phyloP scores from a whole-genome alignment of 2,888 invertebrate genomes.

The Melinaea menophilus region DNA sequence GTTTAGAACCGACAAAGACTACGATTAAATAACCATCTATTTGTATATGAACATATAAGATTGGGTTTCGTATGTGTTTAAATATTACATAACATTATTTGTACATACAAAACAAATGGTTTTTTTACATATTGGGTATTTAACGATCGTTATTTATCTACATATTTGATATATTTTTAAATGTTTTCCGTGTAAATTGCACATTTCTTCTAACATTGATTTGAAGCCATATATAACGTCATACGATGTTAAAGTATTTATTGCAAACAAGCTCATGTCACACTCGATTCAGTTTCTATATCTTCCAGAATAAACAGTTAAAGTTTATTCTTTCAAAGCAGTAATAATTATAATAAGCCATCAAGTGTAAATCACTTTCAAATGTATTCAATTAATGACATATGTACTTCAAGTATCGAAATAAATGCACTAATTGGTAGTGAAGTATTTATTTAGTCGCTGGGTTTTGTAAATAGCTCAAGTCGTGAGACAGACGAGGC shows the following conservation, averaged over 20 bases:
- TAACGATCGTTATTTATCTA: no score
- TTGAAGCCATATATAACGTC: slow-evolving; percentile 23
- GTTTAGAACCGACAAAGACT: slow-evolving; percentile 25
- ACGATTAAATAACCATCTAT: slow-evolving; percentile 9
- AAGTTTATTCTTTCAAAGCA: slow-evolving; percentile 12
- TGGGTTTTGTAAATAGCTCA: slow-evolving; percentile 45
- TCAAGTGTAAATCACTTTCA: background rate
- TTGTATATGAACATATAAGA: background rate
- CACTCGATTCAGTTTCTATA: slow-evolving; percentile 27
- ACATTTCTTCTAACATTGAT: slow-evolving; percentile 15
- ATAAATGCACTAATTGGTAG: slow-evolving; percentile 34
- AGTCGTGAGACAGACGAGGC: slow-evolving; percentile 73
- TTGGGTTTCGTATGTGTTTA: slow-evolving; percentile 1
- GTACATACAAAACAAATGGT: no score
- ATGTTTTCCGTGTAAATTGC: background rate
- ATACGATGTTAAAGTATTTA: slow-evolving; percentile 20
- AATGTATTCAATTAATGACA: background rate
- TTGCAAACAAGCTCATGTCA: slow-evolving; percentile 27
- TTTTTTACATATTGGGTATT: no score
- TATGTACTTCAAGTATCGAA: no score
- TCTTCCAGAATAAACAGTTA: slow-evolving; percentile 16
- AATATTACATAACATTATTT: background rate
- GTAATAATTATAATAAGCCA: background rate
- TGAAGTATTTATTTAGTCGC: slow-evolving; percentile 36
- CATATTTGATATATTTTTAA: no score